Evolutionary conservation across 2,888 invertebrate species (phyloP), one percentile per base, ranked within the genome.

Genomic region (Xanthostigma xanthostigma): DNA sequence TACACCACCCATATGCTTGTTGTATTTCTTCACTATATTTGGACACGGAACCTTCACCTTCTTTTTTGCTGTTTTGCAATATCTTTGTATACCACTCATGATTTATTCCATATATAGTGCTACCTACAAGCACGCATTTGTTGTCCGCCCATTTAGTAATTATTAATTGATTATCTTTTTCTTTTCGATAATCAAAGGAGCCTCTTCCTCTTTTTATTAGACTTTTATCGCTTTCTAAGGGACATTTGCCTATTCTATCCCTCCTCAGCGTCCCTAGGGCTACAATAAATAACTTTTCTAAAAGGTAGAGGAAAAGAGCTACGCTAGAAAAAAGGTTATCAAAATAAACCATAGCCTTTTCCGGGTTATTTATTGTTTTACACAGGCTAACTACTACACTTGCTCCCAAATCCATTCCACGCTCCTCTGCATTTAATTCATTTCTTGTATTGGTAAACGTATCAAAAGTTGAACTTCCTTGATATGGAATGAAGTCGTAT

Each of bases 241-340:
- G 27, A 27, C 27, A 27, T 27, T 27, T 27, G 27, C 27, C 27
- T 27, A 27, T 27, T 27, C 27, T 27, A 27, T 27, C 6, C 1
- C 5, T 6, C 27, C 27, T 27, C 6, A 27, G 27, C 27, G 27
- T 27, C 27, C 27, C 27, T 27, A 27, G 6, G 38, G 47, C 50
- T 48, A 35, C 33, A n/a, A 47, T 50, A 37, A 36, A 49, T 39
- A 44, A 51, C 44, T 45, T 41, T 13, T 52, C 45, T 43, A 45
- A 39, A n/a, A 53, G 46, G 36, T 49, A 44, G 4, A 46, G n/a
- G 43, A 55, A 53, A 17, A 51, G 37, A n/a, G 37, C 27, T 17
- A 52, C 17, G 37, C 50, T 47, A 6, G 53, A 48, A 42, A 55
- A 54, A 49, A 47, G 59, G 45, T 56, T 58, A 44, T 59, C 58